A percentile compares a stretch with the other conserved stretches of the same genome.
phyloP scores from a whole-genome alignment of 2,888 invertebrate species.

The Calliphora vomitoria region DNA sequence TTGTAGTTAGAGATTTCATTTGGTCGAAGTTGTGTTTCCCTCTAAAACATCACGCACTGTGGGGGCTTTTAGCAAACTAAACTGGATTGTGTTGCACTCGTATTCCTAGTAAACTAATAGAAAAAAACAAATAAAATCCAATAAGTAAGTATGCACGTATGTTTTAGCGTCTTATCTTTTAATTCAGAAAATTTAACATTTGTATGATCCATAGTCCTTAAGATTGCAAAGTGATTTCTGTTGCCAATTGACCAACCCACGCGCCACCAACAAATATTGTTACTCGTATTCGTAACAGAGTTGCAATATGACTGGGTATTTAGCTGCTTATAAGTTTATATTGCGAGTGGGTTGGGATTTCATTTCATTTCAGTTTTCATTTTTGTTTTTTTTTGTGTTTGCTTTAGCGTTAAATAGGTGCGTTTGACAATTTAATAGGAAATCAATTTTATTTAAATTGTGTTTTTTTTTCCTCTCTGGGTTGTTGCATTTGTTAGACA shows the following conservation, averaged over 20 bases:
- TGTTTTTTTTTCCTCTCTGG: slow-evolving; percentile 23
- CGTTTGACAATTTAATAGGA: slow-evolving; percentile 77
- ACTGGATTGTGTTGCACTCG: slow-evolving; percentile 28
- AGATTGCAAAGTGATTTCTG: slow-evolving; percentile 59
- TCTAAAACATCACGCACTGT: slow-evolving; percentile 70
- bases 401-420: slow-evolving; percentile 76
- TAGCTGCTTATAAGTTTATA: slow-evolving; percentile 5
- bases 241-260: slow-evolving; percentile 75
- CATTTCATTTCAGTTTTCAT: slow-evolving; percentile 38
- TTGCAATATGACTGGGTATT: slow-evolving; percentile 42
- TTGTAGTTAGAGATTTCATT: slow-evolving; percentile 30
- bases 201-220: slow-evolving; percentile 69
- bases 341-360: no score
- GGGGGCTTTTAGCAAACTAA: slow-evolving; percentile 56
- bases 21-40: slow-evolving; percentile 13
- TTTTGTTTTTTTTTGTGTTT: slow-evolving; percentile 51
- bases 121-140: no score
- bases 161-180: slow-evolving; percentile 55
- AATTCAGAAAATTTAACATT: slow-evolving; percentile 64
- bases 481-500: slow-evolving; percentile 63
- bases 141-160: slow-evolving; percentile 2
- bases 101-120: slow-evolving; percentile 13
- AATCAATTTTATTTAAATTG: slow-evolving; percentile 75
- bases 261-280: slow-evolving; percentile 61
- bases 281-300: slow-evolving; percentile 34